phyloP scores from a whole-genome alignment of 2,797 vertebrate species.

The Holocentrus rufus region DNA sequence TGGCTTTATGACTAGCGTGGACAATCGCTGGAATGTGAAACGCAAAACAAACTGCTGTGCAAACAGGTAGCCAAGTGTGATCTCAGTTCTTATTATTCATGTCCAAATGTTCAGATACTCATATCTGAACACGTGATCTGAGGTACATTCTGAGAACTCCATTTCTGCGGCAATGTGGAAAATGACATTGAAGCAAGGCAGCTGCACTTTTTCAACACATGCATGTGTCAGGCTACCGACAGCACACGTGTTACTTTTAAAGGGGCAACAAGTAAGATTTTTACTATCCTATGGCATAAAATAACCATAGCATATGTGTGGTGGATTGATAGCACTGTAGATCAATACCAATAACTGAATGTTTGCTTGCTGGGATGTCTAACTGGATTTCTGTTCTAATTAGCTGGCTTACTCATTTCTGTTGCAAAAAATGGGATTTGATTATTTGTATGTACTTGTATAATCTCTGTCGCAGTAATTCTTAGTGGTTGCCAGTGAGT shows the following conservation, averaged over 20 bases:
- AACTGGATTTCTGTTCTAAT: too few species aligned
- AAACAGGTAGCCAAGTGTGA: constrained; percentile 5
- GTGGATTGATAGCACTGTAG: neutral
- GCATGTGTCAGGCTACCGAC: constrained; percentile 16
- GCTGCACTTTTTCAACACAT: constrained; percentile 10
- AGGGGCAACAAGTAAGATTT: constrained; percentile 34
- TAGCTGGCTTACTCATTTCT: too few species aligned
- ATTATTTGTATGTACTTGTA: neutral
- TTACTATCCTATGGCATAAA: constrained; percentile 20
- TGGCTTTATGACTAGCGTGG: too few species aligned
- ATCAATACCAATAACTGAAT: too few species aligned
- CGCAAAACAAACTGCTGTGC: neutral
- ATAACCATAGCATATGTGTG: neutral
- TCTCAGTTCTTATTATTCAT: constrained; percentile 45
- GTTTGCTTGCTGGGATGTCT: too few species aligned
- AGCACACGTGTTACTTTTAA: constrained; percentile 20
- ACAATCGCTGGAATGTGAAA: neutral
- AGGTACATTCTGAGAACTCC: constrained; percentile 58
- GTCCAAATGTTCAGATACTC: constrained; percentile 43
- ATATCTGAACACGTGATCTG: constrained; percentile 47
- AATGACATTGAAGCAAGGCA: constrained; percentile 11
- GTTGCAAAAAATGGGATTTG: too few species aligned
- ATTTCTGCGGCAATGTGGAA: constrained; percentile 42
- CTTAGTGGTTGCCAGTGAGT: constrained; percentile 7
- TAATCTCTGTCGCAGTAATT: constrained; percentile 5